phyloP scores from a whole-genome alignment of 2,888 invertebrate genomes.

The Cetonia aurata region DNA sequence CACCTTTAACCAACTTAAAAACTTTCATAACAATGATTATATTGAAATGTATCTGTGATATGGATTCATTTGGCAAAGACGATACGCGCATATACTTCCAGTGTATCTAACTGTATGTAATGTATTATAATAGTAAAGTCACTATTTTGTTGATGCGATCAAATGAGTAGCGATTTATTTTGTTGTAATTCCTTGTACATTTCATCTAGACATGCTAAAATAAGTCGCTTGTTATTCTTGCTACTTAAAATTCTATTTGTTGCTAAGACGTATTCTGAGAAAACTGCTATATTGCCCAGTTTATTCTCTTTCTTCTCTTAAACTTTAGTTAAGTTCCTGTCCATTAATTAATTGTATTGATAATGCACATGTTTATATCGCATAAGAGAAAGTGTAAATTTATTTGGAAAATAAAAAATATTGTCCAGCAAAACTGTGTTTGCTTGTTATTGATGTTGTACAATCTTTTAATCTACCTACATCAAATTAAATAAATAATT shows the following conservation, averaged over 20 bases:
- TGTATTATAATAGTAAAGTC: background rate
- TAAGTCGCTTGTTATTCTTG: constrained; percentile 46
- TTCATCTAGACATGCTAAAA: constrained; percentile 44
- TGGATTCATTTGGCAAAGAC: constrained; percentile 33
- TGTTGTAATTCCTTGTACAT: constrained; percentile 42
- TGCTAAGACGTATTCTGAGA: background rate
- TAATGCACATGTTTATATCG: constrained; percentile 28
- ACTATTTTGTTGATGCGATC: constrained; percentile 4
- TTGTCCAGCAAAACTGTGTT: background rate
- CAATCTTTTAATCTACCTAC: too few relatives aligned
- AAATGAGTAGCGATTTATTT: constrained; percentile 46
- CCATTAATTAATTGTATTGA: constrained; percentile 19
- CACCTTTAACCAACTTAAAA: background rate
- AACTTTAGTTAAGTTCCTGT: constrained; percentile 49
- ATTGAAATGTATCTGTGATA: constrained; percentile 39
- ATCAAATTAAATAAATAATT: too few relatives aligned
- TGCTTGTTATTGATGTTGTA: too few relatives aligned
- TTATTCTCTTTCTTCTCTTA: constrained; percentile 19
- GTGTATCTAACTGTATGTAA: constrained; percentile 17
- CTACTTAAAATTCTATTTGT: constrained; percentile 36
- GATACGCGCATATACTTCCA: constrained; percentile 18
- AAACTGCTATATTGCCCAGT: constrained; percentile 15
- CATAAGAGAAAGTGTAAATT: constrained; percentile 32
- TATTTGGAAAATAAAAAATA: constrained; percentile 30
- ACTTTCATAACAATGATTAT: constrained; percentile 18